phyloP scores from a whole-genome alignment of 2,888 invertebrate genomes.

The Caenorhabditis auriculariae region DNA sequence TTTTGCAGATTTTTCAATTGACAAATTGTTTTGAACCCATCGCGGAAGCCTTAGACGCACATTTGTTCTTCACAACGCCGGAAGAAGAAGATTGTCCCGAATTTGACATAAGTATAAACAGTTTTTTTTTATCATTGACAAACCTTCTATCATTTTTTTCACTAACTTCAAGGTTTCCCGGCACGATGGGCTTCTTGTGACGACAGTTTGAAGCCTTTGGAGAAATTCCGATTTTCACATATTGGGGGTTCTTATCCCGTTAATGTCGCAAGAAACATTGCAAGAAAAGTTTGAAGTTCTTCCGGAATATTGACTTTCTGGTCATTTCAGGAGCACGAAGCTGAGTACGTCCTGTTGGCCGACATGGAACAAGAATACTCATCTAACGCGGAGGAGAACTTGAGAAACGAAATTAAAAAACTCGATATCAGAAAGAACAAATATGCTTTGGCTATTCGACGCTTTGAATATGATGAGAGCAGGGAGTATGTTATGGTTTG shows the following conservation, averaged over 20 bases:
- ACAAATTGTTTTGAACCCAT: no score
- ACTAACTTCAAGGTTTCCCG: no score
- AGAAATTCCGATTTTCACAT: neutral
- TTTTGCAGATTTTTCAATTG: no score
- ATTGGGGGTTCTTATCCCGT: neutral
- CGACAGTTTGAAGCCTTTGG: no score
- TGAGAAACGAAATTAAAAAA: neutral
- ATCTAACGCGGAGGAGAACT: neutral
- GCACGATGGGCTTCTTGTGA: no score
- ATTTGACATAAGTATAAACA: no score
- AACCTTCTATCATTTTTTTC: no score
- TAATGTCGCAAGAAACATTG: neutral
- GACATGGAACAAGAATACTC: constrained; percentile 8
- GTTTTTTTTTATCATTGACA: no score
- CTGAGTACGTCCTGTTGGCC: constrained; percentile 3
- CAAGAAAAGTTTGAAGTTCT: neutral
- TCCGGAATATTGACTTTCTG: neutral
- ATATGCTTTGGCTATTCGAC: neutral
- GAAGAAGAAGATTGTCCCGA: no score
- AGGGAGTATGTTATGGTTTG: neutral
- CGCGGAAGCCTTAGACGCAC: no score
- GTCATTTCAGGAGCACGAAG: constrained; percentile 1
- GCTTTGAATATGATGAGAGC: constrained; percentile 1
- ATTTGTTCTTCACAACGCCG: no score
- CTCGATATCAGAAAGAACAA: constrained; percentile 1